phyloP scores from a whole-genome alignment of 2,797 vertebrate species.

The Artibeus lituratus region DNA sequence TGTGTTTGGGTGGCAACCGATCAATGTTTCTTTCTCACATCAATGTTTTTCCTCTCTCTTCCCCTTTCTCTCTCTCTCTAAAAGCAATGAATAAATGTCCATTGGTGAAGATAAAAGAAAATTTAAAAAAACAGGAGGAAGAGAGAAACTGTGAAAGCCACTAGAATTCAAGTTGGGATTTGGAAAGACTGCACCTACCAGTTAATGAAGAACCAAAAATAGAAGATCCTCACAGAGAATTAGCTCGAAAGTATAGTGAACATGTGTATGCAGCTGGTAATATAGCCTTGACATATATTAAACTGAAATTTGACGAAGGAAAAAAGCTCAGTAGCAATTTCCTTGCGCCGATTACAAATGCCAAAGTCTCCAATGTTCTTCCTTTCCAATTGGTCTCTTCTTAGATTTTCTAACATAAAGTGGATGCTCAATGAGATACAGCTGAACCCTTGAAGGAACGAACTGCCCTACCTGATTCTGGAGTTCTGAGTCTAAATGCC shows the following conservation, averaged over 20 bases:
- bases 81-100: not conserved
- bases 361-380: not conserved
- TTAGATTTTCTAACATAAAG: not conserved
- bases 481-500: not conserved
- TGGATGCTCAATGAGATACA: not conserved
- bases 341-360: not conserved
- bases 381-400: not conserved
- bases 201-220: not conserved
- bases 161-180: not conserved
- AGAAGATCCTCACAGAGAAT: not conserved
- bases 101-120: not conserved
- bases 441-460: not conserved
- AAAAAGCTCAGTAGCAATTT: no score
- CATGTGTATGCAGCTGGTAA: not conserved
- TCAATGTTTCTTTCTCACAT: no score
- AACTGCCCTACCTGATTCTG: no score
- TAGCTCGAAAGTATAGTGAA: not conserved
- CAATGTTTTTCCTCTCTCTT: not conserved
- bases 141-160: not conserved
- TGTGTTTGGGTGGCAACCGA: not conserved
- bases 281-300: not conserved
- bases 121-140: not conserved
- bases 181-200: not conserved
- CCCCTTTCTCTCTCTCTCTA: not conserved
- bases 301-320: not conserved